Evolutionary conservation across 2,888 invertebrate species (phyloP).

Genomic region (Tortrix viridana): DNA sequence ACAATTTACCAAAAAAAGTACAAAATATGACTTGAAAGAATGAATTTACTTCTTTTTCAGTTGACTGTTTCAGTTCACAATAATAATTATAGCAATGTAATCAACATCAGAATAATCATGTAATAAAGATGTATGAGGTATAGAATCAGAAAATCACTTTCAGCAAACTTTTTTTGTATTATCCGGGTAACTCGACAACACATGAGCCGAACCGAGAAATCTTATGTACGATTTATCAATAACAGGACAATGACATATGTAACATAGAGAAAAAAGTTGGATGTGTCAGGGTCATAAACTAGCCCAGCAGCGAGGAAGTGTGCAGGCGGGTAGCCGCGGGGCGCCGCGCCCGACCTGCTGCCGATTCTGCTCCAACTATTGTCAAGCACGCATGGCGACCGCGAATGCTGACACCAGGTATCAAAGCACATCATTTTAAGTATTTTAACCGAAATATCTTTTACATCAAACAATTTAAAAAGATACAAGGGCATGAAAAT

Average conservation of each 20-base stretch:
- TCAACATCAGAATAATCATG: too few species aligned
- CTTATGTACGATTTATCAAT: constrained; percentile 4
- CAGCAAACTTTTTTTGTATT: too few species aligned
- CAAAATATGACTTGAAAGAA: too few species aligned
- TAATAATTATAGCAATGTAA: too few species aligned
- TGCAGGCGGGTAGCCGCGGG: constrained; percentile 6
- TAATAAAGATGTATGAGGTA: too few species aligned
- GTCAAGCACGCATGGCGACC: constrained; percentile 78
- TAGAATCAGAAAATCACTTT: too few species aligned
- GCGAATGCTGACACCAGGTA: constrained; percentile 27
- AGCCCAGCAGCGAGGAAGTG: constrained; percentile 5
- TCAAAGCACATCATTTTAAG: background rate
- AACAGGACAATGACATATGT: constrained; percentile 25
- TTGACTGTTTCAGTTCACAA: too few species aligned
- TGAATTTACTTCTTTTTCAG: too few species aligned
- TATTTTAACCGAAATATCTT: background rate
- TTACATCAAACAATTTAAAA: constrained; percentile 1
- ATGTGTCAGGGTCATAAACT: constrained; percentile 26
- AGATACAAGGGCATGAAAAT: constrained; percentile 3
- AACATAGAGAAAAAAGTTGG: constrained; percentile 22
- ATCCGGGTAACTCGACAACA: too few species aligned
- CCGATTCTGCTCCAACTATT: constrained; percentile 46
- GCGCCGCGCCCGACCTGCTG: constrained; percentile 25
- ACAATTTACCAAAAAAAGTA: too few species aligned
- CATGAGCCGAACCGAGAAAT: background rate